Percentiles rank a stretch among this genome's conserved stretches.
phyloP scores from a whole-genome alignment of 1,140 invertebrate species.

The Apis dorsata region DNA sequence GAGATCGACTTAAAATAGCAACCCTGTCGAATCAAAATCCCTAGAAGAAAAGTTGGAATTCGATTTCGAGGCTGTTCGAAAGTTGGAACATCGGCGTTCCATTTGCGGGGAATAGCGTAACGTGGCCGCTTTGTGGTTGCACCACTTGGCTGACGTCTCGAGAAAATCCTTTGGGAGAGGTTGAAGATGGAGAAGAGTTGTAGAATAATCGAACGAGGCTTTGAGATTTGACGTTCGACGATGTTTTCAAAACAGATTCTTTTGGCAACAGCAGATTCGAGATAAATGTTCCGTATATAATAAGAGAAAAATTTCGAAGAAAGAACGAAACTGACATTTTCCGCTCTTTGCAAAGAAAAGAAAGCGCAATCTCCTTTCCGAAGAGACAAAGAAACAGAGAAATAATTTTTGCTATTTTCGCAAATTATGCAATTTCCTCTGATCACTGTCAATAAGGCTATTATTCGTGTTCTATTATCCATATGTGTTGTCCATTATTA shows the following conservation, averaged over 20 bases:
- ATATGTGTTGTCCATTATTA: too few species aligned
- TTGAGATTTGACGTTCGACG: not conserved
- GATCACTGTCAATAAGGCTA: conserved; percentile 12
- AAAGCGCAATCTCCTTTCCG: not conserved
- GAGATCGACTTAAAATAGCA: conserved; percentile 10
- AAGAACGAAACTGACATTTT: too few species aligned
- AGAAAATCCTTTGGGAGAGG: not conserved
- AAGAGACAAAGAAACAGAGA: not conserved
- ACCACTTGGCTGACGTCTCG: too few species aligned
- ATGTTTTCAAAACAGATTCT: too few species aligned
- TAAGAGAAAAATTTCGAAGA: too few species aligned
- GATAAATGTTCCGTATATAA: too few species aligned
- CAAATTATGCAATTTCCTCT: conserved; percentile 1
- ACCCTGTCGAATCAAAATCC: too few species aligned
- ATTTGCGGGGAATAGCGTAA: not conserved
- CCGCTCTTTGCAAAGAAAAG: not conserved
- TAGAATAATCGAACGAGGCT: not conserved
- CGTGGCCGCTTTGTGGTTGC: not conserved
- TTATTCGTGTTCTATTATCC: not conserved
- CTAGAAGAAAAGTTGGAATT: conserved; percentile 7
- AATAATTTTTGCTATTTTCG: not conserved
- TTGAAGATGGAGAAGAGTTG: not conserved
- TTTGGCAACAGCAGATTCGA: too few species aligned
- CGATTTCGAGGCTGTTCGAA: conserved; percentile 8
- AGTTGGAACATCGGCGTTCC: conserved; percentile 27